Evolutionary conservation across 2,113 vertebrate species (phyloP).

Genomic region (Pygathrix nemaeus): DNA sequence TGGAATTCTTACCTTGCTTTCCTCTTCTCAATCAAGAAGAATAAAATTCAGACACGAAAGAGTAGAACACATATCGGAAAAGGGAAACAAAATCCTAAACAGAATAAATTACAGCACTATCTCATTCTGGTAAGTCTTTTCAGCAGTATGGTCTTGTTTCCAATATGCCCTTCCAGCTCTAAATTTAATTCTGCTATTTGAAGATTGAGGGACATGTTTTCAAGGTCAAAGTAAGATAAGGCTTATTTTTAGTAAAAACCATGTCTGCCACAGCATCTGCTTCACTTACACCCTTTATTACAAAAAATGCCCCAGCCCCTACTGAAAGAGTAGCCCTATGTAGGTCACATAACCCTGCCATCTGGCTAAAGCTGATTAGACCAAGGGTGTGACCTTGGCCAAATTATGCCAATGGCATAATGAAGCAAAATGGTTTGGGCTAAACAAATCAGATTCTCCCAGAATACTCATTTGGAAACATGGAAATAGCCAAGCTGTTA

Average conservation of each 20-base stretch:
- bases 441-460: not conserved
- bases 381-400: not conserved
- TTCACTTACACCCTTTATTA: not conserved
- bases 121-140: not conserved
- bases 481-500: not conserved
- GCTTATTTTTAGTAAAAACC: not conserved
- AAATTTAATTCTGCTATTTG: not conserved
- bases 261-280: not conserved
- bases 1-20: not conserved
- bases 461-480: not conserved
- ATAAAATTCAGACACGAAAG: not conserved
- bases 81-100: not conserved
- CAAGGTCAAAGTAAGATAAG: not conserved
- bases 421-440: not conserved
- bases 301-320: not conserved
- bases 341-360: not conserved
- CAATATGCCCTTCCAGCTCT: not conserved
- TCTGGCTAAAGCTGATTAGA: constrained; percentile 2
- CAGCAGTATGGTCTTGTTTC: not conserved
- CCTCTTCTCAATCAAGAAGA: not conserved
- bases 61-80: not conserved
- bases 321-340: not conserved
- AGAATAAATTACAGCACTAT: not conserved
- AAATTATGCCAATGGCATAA: not conserved
- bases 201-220: not conserved